Evolutionary conservation across 2,113 vertebrate genomes (phyloP).

Genomic region (Fukomys damarensis): DNA sequence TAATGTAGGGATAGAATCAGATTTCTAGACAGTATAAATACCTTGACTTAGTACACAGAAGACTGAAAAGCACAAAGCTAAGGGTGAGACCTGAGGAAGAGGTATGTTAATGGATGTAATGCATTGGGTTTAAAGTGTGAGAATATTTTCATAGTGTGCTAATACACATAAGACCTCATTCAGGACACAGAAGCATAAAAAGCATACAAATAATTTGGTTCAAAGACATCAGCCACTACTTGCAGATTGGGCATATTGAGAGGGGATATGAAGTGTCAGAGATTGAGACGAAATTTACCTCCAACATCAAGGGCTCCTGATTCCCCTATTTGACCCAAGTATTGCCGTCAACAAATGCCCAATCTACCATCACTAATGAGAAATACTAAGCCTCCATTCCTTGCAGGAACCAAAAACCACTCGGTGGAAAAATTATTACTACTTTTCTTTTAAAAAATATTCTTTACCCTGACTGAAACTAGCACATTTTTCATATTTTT

Average conservation of each 20-base stretch:
- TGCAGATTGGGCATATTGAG: neutral
- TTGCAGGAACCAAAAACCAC: neutral
- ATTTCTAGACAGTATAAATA: neutral
- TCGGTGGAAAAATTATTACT: neutral
- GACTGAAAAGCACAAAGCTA: neutral
- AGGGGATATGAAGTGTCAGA: neutral
- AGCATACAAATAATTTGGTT: neutral
- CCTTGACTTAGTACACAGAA: neutral
- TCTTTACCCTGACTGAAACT: neutral
- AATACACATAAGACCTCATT: neutral
- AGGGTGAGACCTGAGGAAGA: neutral
- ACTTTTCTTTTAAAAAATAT: neutral
- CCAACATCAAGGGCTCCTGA: neutral
- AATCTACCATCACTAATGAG: neutral
- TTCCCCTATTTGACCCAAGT: neutral
- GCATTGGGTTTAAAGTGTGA: neutral
- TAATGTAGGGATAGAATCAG: neutral
- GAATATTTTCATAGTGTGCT: neutral
- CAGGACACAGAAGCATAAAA: neutral
- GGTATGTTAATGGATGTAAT: neutral
- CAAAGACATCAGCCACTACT: neutral
- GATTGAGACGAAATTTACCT: neutral
- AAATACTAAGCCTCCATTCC: neutral
- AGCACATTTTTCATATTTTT: neutral
- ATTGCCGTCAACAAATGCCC: neutral